Conservation (phyloP, 2,113 vertebrate species). For the Pomatostomus ruficeps region DNA sequence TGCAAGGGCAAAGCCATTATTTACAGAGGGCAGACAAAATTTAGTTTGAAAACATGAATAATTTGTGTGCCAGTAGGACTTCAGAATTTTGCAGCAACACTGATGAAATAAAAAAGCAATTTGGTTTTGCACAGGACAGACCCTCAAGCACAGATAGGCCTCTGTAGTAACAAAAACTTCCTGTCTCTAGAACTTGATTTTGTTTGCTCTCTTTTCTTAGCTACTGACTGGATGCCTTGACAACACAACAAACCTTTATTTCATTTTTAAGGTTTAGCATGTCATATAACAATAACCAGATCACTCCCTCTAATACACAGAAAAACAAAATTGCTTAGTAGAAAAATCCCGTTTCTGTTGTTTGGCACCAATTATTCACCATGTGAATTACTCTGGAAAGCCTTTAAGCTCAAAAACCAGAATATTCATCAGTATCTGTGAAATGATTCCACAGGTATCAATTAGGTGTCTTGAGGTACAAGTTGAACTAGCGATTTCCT, state of each 20-base stretch:
- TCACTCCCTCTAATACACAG: not conserved
- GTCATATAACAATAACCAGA: not conserved
- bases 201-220: not conserved
- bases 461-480: not conserved
- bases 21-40: not conserved
- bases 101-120: not conserved
- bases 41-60: not conserved
- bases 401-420: not conserved
- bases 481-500: not conserved
- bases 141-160: not conserved
- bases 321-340: not conserved
- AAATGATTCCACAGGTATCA: not conserved
- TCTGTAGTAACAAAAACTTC: not conserved
- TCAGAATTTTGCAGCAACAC: not conserved
- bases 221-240: not conserved
- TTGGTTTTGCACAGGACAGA: not conserved
- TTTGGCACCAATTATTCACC: not conserved
- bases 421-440: not conserved
- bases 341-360: not conserved
- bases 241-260: not conserved
- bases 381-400: not conserved
- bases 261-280: not conserved
- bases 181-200: not conserved
- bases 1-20: not conserved
- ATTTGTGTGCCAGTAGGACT: not conserved